Percentiles rank a stretch among this genome's conserved stretches.
phyloP scores from a whole-genome alignment of 2,888 invertebrate species.

The Diadromus collaris region DNA sequence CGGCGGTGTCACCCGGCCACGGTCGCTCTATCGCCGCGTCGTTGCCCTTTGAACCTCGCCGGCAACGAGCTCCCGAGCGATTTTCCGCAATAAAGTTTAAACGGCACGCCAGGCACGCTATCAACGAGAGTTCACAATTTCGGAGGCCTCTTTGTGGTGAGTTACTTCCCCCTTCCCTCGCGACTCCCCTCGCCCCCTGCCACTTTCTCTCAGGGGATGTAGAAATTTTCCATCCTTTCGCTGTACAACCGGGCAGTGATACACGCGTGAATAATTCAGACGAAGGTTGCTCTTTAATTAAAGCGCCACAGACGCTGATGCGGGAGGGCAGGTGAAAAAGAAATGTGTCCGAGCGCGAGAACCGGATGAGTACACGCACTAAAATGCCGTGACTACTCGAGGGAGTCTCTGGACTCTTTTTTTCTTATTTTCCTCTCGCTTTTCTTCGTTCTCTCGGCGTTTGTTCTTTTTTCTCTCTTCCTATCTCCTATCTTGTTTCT shows the following conservation, averaged over 20 bases:
- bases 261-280: conserved; percentile 4
- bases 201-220: not conserved
- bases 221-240: not conserved
- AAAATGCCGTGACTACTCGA: conserved; percentile 36
- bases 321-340: conserved; percentile 16
- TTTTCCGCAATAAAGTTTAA: conserved; percentile 55
- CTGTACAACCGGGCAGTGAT: conserved; percentile 4
- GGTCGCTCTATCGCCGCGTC: conserved; percentile 1
- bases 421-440: conserved; percentile 9
- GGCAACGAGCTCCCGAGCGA: conserved; percentile 42
- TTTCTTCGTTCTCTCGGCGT: conserved; percentile 56
- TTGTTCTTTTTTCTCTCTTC: conserved; percentile 41
- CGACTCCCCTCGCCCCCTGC: not conserved
- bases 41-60: conserved; percentile 49
- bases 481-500: conserved; percentile 38
- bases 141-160: not conserved
- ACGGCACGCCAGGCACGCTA: conserved; percentile 25
- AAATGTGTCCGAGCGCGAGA: conserved; percentile 23
- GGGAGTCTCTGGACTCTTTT: conserved; percentile 35
- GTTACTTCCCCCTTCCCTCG: not conserved
- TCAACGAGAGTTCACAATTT: conserved; percentile 3
- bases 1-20: not conserved
- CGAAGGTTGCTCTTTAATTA: conserved; percentile 3
- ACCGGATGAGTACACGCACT: conserved; percentile 33
- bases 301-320: conserved; percentile 15